These are phyloP conservation scores for Sipunculus nudus DNA, from an alignment of 2,888 invertebrate genomes.

Conservation along the genomic window DNA sequence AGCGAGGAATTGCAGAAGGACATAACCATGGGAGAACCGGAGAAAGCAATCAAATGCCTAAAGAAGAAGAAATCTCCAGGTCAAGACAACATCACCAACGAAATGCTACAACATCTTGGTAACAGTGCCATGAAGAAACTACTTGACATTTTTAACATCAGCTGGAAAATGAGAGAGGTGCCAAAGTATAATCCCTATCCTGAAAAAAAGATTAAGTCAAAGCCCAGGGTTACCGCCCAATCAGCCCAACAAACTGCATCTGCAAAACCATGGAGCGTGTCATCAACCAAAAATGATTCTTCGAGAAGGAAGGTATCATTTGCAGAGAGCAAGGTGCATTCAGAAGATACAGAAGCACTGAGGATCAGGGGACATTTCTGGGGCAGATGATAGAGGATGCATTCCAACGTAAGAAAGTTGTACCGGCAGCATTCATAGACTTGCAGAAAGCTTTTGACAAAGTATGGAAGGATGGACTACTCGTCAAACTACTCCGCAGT, in stretches of 20 bases:
- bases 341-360: not conserved
- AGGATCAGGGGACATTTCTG: slow-evolving; percentile 21
- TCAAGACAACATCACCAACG: not conserved
- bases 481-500: slow-evolving; percentile 10
- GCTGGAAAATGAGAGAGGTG: not conserved
- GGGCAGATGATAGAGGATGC: slow-evolving; percentile 18
- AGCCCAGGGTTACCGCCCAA: not conserved
- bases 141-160: not conserved
- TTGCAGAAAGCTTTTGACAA: slow-evolving; percentile 26
- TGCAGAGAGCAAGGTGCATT: not conserved
- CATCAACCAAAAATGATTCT: not conserved
- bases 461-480: slow-evolving; percentile 23
- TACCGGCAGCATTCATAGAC: slow-evolving; percentile 14
- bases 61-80: not conserved
- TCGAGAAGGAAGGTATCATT: not conserved
- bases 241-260: not conserved
- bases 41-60: not conserved
- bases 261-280: not conserved
- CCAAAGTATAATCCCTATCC: not conserved
- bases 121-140: not conserved
- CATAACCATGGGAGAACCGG: not conserved
- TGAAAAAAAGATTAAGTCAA: not conserved
- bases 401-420: slow-evolving; percentile 14
- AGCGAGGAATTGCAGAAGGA: not conserved
- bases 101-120: not conserved